These are phyloP conservation scores for Brenthis daphne DNA, from an alignment of 2,888 invertebrate species.

Conservation along the genomic window DNA sequence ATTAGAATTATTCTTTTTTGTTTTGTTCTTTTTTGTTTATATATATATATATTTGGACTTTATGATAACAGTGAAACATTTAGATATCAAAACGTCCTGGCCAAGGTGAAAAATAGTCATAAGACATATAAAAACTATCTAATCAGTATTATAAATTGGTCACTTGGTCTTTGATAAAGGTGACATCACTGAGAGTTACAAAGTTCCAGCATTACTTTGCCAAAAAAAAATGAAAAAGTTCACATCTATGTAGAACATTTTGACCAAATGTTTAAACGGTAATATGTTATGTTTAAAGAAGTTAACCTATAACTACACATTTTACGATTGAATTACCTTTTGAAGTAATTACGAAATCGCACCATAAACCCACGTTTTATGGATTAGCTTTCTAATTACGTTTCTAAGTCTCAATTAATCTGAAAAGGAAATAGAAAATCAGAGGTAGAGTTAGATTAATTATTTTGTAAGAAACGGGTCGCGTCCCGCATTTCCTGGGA, in stretches of 20 bases:
- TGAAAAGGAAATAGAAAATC: constrained; percentile 52
- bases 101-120: constrained; percentile 25
- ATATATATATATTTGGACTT: background rate
- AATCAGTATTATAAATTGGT: constrained; percentile 20
- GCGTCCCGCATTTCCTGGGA: constrained; percentile 48
- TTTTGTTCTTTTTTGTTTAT: too few species aligned
- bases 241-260: background rate
- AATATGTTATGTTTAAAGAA: background rate
- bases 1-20: too few species aligned
- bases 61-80: background rate
- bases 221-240: background rate
- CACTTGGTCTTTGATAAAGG: constrained; percentile 6
- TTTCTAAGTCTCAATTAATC: constrained; percentile 43
- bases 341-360: constrained; percentile 18
- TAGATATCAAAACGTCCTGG: background rate
- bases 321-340: constrained; percentile 12
- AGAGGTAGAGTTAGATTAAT: constrained; percentile 61
- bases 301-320: constrained; percentile 12
- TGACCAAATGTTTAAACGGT: background rate
- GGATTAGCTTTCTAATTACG: constrained; percentile 16
- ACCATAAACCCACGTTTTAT: constrained; percentile 17
- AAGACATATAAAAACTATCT: constrained; percentile 18
- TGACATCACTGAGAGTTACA: constrained; percentile 11
- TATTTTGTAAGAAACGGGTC: constrained; percentile 55
- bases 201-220: background rate